Base-by-base conservation (phyloP, 2,888 invertebrate genomes). In the Standfussiana lucernea region DNA sequence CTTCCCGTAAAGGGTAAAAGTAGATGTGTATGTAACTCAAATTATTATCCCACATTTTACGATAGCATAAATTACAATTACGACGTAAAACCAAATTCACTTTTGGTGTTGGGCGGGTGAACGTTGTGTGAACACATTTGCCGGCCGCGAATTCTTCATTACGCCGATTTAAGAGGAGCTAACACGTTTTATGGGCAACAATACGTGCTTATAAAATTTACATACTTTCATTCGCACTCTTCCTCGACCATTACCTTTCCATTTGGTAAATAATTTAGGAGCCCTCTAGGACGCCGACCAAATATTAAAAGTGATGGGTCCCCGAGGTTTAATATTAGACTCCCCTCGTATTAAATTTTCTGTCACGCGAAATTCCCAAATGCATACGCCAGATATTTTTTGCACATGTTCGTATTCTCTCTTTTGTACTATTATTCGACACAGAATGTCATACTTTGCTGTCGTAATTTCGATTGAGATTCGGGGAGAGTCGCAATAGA, bases 231-330 rank as follows among this genome's bases (percentile, higher is more conserved):
- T 96, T 95, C 95, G 93, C 95, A 95, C 95, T 95, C 94, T 94
- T 95, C 95, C 93, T 92, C 94, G 93, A 92, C 96, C 96, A 96
- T 96, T 96, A 96, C 96, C 96, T 96, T 96, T 95, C 96, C 95
- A 96, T 96, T 96, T 96, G 95, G 95, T 96, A 96, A 96, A 96
- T 96, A 96, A 96, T 96, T 96, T 96, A 96, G 95, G 92, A 93
- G 94, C 94, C 96, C 96, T 94, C 94, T 93, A 96, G 96, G 96
- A 95, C 94, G 91, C 89, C 94, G 94, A 94, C 95, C 95, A 96
- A 94, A 96, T 96, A 96, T 96, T 96, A 96, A 96, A 96, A 96
- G 95, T 96, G 96, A 96, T 96, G 96, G 95, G 94, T 96, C 96
- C 96, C 96, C 91, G 90, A 95, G 96, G 96, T 95, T 96, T 96